Conservation (phyloP, 2,888 invertebrate species). For the Gibbula magus region DNA sequence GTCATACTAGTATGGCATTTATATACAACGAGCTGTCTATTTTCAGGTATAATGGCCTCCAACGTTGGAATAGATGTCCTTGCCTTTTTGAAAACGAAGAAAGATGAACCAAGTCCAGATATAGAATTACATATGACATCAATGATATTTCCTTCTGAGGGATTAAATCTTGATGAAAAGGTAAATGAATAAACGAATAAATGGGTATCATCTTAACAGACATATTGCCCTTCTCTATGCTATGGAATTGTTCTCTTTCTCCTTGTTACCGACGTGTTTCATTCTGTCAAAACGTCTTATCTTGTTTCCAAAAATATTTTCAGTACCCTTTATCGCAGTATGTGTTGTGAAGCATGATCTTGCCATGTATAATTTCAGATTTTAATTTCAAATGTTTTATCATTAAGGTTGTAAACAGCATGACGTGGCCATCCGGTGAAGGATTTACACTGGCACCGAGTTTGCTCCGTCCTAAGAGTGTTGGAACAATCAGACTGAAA, state of each 20-base stretch:
- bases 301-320: no score
- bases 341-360: no score
- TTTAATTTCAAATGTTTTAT: no score
- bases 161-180: neutral
- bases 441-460: slow-evolving; percentile 50
- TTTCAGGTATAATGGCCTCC: neutral
- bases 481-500: slow-evolving; percentile 86
- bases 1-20: no score
- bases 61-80: neutral
- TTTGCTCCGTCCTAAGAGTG: slow-evolving; percentile 80
- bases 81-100: neutral
- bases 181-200: neutral
- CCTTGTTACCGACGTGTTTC: no score
- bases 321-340: no score
- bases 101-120: neutral
- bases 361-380: no score
- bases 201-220: no score
- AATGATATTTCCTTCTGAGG: neutral
- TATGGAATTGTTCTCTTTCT: no score
- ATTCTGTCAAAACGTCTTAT: no score
- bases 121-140: neutral
- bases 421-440: neutral
- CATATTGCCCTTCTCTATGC: no score
- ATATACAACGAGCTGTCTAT: no score
- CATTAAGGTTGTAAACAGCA: neutral